These are phyloP conservation scores for Wiebesia pumilae DNA, from an alignment of 1,140 invertebrate species.

Conservation along the genomic window DNA sequence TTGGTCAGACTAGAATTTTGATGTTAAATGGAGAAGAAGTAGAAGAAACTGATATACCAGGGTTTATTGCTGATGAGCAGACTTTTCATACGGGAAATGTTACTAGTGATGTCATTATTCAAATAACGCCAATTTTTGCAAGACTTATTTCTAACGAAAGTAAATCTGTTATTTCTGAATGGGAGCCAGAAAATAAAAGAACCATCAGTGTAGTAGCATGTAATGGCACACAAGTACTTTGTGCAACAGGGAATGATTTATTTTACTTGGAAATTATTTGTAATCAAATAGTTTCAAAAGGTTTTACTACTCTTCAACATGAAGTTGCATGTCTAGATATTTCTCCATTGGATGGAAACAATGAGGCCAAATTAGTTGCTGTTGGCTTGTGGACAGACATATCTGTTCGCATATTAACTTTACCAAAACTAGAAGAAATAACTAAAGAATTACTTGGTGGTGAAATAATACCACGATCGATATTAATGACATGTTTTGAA, in stretches of 20 bases:
- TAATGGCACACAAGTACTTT: conserved; percentile 88
- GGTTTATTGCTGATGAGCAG: conserved; percentile 92
- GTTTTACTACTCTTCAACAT: conserved; percentile 85
- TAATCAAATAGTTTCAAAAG: conserved; percentile 80
- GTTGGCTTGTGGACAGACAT: conserved; percentile 99
- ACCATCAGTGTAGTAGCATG: conserved; percentile 93
- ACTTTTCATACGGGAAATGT: conserved; percentile 96
- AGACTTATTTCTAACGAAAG: conserved; percentile 81
- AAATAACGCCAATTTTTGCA: conserved; percentile 85
- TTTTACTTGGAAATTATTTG: conserved; percentile 91
- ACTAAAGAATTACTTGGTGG: conserved; percentile 92
- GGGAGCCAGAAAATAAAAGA: conserved; percentile 84
- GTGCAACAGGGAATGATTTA: conserved; percentile 91
- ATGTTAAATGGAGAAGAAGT: conserved; percentile 95
- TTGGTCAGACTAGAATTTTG: conserved; percentile 93
- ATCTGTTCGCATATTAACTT: conserved; percentile 87
- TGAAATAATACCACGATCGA: conserved; percentile 96
- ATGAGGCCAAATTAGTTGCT: conserved; percentile 85
- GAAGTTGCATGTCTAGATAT: conserved; percentile 98
- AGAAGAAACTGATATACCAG: conserved; percentile 94
- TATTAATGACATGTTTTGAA: conserved; percentile 96
- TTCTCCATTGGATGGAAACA: conserved; percentile 83
- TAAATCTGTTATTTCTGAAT: conserved; percentile 84
- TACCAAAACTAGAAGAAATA: conserved; percentile 87
- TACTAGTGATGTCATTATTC: conserved; percentile 85